phyloP scores from a whole-genome alignment of 2,113 vertebrate species.

The Zosterops borbonicus region DNA sequence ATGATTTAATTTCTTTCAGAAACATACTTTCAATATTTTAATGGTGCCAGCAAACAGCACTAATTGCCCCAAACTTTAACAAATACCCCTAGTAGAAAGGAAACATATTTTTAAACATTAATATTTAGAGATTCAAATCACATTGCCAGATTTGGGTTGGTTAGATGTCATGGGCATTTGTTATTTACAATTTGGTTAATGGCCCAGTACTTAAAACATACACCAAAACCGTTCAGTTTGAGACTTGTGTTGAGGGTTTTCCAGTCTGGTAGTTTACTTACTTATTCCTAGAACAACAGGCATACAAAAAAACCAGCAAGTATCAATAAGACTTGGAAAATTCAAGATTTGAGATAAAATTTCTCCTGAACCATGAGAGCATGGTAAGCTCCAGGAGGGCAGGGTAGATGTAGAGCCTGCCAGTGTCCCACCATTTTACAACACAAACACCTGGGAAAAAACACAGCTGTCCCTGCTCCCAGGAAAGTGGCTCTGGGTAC shows the following conservation, averaged over 20 bases:
- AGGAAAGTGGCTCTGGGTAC: neutral
- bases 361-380: neutral
- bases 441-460: neutral
- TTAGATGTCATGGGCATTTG: neutral
- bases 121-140: neutral
- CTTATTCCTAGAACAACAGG: neutral
- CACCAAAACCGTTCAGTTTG: fast-evolving
- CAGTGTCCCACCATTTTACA: neutral
- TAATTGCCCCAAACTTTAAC: neutral
- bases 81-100: neutral
- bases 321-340: neutral
- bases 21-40: neutral
- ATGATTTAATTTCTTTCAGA: neutral
- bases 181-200: neutral
- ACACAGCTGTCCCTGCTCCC: neutral
- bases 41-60: neutral
- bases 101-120: neutral
- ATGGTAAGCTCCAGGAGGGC: neutral
- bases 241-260: neutral
- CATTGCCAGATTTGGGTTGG: neutral
- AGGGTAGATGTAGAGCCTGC: neutral
- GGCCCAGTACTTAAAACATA: neutral
- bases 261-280: neutral
- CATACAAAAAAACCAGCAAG: neutral
- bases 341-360: neutral